Conservation (phyloP, 2,888 invertebrate genomes). For the Epiblema foenella region DNA sequence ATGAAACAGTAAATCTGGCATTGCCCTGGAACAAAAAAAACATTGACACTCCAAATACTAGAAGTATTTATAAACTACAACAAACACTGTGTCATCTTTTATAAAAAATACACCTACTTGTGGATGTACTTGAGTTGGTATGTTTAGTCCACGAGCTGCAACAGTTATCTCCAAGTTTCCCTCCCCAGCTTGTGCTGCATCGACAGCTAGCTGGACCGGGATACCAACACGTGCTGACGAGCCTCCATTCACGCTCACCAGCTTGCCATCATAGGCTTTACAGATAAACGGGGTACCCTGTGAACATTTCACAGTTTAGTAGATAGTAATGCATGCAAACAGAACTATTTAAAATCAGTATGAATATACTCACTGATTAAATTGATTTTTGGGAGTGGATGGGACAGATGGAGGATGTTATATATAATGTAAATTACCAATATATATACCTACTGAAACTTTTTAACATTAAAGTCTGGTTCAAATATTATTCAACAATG, state of each 20-base stretch:
- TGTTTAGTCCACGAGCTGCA: constrained; percentile 95
- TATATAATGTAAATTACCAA: too few species aligned
- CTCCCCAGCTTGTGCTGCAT: constrained; percentile 98
- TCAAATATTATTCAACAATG: too few species aligned
- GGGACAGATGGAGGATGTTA: too few species aligned
- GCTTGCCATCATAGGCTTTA: constrained; percentile 96
- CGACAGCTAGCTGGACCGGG: constrained; percentile 97
- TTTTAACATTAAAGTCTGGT: too few species aligned
- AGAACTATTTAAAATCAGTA: too few species aligned
- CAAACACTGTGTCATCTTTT: not conserved
- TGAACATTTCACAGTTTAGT: constrained; percentile 44
- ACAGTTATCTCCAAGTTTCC: constrained; percentile 99
- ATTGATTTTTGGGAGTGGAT: not conserved
- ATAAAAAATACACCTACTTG: constrained; percentile 86
- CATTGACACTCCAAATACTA: constrained; percentile 12
- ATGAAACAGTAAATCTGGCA: constrained; percentile 96
- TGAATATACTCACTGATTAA: not conserved
- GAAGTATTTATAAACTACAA: not conserved
- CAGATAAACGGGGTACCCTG: constrained; percentile 94
- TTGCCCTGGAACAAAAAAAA: constrained; percentile 71
- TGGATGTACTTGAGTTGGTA: constrained; percentile 97
- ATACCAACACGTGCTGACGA: constrained; percentile 91
- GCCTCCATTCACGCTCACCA: constrained; percentile 92
- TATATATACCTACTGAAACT: too few species aligned
- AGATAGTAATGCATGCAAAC: not conserved